Conservation (phyloP, 1,140 invertebrate genomes). For the Platorchestia sp. region DNA sequence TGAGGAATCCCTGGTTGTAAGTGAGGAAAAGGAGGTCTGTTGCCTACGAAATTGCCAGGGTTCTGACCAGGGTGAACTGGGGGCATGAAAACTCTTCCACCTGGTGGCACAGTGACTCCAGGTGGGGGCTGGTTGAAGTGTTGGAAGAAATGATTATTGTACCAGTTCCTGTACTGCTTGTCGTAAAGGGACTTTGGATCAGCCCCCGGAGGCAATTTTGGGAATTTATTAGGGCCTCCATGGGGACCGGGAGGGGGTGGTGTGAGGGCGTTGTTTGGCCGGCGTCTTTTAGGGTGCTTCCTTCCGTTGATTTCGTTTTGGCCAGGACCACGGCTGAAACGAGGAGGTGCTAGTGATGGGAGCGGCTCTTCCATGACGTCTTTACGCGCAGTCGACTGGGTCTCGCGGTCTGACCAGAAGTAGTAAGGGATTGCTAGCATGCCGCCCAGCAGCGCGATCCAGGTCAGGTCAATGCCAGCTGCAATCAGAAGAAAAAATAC, state of each 20-base stretch:
- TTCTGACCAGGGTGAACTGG: conserved; percentile 59
- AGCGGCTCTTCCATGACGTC: conserved; percentile 18
- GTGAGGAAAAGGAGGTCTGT: conserved; percentile 59
- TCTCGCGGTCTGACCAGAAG: conserved; percentile 37
- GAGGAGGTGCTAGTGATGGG: conserved; percentile 43
- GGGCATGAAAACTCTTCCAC: neutral
- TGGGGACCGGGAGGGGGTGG: conserved; percentile 35
- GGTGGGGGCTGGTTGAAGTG: conserved; percentile 52
- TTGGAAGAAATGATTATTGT: conserved; percentile 58
- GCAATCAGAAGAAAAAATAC: neutral
- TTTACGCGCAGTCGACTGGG: conserved; percentile 19
- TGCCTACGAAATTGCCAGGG: conserved; percentile 45
- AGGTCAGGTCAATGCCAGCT: conserved; percentile 61
- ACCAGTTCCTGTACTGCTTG: conserved; percentile 63
- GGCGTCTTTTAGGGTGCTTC: conserved; percentile 45
- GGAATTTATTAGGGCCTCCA: conserved; percentile 7
- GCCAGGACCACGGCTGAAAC: conserved; percentile 24
- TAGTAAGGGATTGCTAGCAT: conserved; percentile 62
- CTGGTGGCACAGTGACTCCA: neutral
- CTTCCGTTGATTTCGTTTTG: conserved; percentile 11
- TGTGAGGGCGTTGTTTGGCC: conserved; percentile 35
- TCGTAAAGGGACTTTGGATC: conserved; percentile 52
- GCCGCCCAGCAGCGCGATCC: conserved; percentile 60
- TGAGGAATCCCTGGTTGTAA: conserved; percentile 18
- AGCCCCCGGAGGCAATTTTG: neutral